Conservation (phyloP, 2,888 invertebrate genomes). For the Tanytarsus gracilentus region DNA sequence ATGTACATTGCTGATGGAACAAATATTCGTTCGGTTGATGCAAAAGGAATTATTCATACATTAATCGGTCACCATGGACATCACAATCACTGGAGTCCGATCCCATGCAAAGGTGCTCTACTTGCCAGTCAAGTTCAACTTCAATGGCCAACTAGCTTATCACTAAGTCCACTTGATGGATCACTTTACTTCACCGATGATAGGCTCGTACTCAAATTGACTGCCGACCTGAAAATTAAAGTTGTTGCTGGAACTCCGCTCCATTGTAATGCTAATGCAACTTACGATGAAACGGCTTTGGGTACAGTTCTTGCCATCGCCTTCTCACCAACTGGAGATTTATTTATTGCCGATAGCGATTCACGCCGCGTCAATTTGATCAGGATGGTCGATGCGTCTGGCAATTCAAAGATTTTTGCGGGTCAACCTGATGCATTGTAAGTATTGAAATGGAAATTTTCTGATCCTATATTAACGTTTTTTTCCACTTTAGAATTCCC, state of each 20-base stretch:
- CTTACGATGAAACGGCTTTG: slow-evolving; percentile 47
- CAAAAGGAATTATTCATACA: slow-evolving; percentile 83
- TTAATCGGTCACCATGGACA: slow-evolving; percentile 92
- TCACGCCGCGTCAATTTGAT: slow-evolving; percentile 74
- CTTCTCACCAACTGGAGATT: slow-evolving; percentile 82
- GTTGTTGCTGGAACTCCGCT: slow-evolving; percentile 91
- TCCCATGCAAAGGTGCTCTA: slow-evolving; percentile 81
- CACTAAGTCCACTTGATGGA: slow-evolving; percentile 88
- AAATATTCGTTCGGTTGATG: slow-evolving; percentile 88
- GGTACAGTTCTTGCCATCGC: slow-evolving; percentile 83
- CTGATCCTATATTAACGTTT: neutral
- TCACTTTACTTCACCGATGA: slow-evolving; percentile 94
- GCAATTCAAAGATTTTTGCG: slow-evolving; percentile 83
- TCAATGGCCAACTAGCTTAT: slow-evolving; percentile 96
- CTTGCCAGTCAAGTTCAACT: slow-evolving; percentile 81
- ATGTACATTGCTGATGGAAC: slow-evolving; percentile 98
- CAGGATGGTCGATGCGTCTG: slow-evolving; percentile 77
- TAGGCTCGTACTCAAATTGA: slow-evolving; percentile 80
- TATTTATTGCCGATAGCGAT: slow-evolving; percentile 91
- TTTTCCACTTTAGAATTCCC: neutral
- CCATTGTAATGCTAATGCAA: slow-evolving; percentile 66
- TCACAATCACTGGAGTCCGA: slow-evolving; percentile 89
- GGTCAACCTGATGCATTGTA: slow-evolving; percentile 59
- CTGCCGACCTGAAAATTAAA: slow-evolving; percentile 83
- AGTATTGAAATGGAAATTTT: neutral